phyloP scores from a whole-genome alignment of 2,797 vertebrate genomes.

The Scleropages formosus region DNA sequence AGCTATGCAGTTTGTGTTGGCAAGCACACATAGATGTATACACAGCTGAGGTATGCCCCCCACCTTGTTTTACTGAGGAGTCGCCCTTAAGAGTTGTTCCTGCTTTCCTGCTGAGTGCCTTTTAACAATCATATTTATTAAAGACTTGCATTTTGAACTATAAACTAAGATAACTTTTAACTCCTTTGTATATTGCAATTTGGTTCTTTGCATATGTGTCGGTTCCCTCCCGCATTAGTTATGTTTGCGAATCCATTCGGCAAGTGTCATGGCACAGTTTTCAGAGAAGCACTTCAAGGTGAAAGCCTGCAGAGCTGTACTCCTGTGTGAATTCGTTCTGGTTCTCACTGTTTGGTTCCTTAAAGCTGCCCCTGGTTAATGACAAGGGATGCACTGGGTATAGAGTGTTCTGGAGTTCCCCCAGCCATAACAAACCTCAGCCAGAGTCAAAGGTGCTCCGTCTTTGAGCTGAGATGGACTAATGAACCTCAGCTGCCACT shows the following conservation, averaged over 20 bases:
- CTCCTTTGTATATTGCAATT: conserved; percentile 42
- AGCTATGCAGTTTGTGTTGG: conserved; percentile 41
- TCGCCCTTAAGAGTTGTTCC: neutral
- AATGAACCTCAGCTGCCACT: conserved; percentile 62
- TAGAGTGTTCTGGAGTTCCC: conserved; percentile 56
- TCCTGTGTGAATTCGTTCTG: neutral
- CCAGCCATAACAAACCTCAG: conserved; percentile 64
- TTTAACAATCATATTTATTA: neutral
- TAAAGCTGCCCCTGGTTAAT: conserved; percentile 59
- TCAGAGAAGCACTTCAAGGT: no score
- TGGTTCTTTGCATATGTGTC: no score
- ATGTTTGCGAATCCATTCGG: no score
- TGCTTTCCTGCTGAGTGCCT: neutral
- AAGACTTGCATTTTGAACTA: conserved; percentile 38
- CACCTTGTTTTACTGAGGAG: neutral
- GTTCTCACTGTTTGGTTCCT: conserved; percentile 38
- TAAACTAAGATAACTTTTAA: conserved; percentile 37
- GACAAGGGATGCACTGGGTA: conserved; percentile 58
- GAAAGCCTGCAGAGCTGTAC: neutral
- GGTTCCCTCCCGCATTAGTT: no score
- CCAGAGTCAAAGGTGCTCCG: conserved; percentile 45
- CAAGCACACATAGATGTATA: conserved; percentile 37
- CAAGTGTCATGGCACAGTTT: no score
- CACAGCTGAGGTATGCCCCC: neutral
- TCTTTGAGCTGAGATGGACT: conserved; percentile 49